phyloP scores from a whole-genome alignment of 2,888 invertebrate genomes.

The Gymnocheta viridis region DNA sequence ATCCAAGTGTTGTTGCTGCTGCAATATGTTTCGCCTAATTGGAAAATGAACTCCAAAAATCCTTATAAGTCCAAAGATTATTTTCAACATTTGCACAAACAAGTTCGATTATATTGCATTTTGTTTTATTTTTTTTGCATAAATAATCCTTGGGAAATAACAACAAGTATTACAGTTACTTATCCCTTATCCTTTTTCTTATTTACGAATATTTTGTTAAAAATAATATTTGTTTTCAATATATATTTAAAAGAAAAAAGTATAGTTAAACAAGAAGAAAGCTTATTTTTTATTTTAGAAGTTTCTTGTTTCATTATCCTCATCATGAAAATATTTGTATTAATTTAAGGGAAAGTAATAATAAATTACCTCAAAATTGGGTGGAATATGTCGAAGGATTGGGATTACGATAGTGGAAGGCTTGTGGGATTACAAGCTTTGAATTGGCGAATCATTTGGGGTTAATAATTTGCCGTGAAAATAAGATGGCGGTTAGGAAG shows the following conservation, averaged over 20 bases:
- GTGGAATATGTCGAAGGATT: no score
- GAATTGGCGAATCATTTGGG: no score
- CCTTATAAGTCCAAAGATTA: not conserved
- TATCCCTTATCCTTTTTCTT: not conserved
- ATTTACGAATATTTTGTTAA: not conserved
- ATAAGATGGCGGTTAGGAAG: no score
- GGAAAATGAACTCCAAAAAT: not conserved
- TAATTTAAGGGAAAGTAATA: no score
- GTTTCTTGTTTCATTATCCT: no score
- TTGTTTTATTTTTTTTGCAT: not conserved
- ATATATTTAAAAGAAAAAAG: not conserved
- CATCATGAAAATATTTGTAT: no score
- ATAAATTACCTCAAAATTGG: no score
- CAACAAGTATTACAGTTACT: slow-evolving; percentile 26
- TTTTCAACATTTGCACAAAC: not conserved
- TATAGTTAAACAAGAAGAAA: not conserved
- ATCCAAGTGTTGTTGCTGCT: not conserved
- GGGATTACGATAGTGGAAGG: no score
- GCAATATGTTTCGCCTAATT: not conserved
- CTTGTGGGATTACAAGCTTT: no score
- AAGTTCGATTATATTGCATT: not conserved
- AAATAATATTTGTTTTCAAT: not conserved
- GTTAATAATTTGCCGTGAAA: no score
- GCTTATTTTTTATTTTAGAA: no score
- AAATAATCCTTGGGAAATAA: slow-evolving; percentile 14